These are phyloP conservation scores for Lasioglossum calceatum DNA, from an alignment of 2,888 invertebrate species.

Conservation along the genomic window DNA sequence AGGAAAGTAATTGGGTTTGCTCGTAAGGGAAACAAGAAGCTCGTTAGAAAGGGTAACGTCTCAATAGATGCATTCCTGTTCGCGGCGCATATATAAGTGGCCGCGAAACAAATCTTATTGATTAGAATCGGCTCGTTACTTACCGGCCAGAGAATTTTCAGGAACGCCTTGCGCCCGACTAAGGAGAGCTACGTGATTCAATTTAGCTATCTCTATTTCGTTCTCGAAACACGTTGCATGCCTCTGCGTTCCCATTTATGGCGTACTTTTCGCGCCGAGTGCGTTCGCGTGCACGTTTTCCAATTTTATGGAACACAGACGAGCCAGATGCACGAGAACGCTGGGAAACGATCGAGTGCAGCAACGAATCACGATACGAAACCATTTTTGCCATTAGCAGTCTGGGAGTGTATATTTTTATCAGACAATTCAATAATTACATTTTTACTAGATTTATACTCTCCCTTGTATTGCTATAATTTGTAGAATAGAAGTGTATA, in stretches of 20 bases:
- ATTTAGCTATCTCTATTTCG: conserved; percentile 58
- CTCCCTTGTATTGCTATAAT: neutral
- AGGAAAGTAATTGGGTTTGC: conserved; percentile 46
- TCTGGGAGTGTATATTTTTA: neutral
- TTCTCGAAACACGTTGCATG: conserved; percentile 16
- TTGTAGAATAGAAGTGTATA: neutral
- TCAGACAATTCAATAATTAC: neutral
- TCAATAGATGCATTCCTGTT: conserved; percentile 57
- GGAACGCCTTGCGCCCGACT: conserved; percentile 51
- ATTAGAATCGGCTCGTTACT: conserved; percentile 72
- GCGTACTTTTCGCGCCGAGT: neutral
- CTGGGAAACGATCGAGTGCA: neutral
- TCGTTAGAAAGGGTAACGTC: conserved; percentile 63
- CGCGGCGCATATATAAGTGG: conserved; percentile 51
- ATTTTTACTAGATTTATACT: neutral
- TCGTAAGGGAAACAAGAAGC: conserved; percentile 37
- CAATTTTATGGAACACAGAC: neutral
- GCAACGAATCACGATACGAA: neutral
- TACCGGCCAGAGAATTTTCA: conserved; percentile 64
- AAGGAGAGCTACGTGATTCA: conserved; percentile 57
- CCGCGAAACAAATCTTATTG: conserved; percentile 71
- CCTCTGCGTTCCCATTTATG: conserved; percentile 13
- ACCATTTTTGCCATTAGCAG: neutral
- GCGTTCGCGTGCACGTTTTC: conserved; percentile 12
- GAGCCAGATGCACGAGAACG: neutral